A percentile compares a stretch with the other conserved stretches of the same genome.
Evolutionary conservation across 2,888 invertebrate species (phyloP).

Genomic region (Nemotelus pantherinus): DNA sequence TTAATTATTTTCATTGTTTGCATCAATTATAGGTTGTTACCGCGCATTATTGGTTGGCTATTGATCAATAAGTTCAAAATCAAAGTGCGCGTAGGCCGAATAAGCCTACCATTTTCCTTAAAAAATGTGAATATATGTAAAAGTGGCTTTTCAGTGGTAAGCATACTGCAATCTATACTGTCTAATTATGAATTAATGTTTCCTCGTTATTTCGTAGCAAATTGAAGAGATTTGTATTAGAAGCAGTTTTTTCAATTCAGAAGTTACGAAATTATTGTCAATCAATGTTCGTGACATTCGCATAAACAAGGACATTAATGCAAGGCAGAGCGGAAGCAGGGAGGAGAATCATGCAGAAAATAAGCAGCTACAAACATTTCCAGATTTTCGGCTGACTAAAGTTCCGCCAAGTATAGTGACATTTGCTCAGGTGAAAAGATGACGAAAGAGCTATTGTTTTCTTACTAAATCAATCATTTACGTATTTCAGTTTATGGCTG

Average conservation of each 20-base stretch:
- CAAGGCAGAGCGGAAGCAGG: conserved; percentile 56
- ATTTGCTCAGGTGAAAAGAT: conserved; percentile 76
- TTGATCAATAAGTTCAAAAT: conserved; percentile 83
- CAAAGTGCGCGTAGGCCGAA: conserved; percentile 81
- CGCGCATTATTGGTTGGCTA: conserved; percentile 80
- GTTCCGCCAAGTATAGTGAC: conserved; percentile 82
- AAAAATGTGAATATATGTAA: conserved; percentile 84
- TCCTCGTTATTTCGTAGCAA: conserved; percentile 69
- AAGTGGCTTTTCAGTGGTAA: conserved; percentile 80
- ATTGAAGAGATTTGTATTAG: conserved; percentile 85
- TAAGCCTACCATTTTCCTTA: conserved; percentile 81
- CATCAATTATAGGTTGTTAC: conserved; percentile 72
- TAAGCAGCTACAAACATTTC: conserved; percentile 58
- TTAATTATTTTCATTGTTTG: neutral
- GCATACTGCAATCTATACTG: conserved; percentile 56
- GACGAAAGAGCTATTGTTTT: neutral
- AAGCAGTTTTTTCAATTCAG: conserved; percentile 88
- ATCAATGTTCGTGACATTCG: conserved; percentile 84
- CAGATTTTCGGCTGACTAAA: conserved; percentile 79
- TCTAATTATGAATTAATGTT: no score
- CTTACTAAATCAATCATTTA: neutral
- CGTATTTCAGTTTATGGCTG: conserved; percentile 80
- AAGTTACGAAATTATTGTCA: conserved; percentile 84
- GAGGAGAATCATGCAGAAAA: conserved; percentile 43
- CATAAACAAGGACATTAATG: conserved; percentile 79